A percentile compares a stretch with the other conserved stretches of the same genome.
phyloP scores from a whole-genome alignment of 2,888 invertebrate species.

The Tetanocera ferruginea region DNA sequence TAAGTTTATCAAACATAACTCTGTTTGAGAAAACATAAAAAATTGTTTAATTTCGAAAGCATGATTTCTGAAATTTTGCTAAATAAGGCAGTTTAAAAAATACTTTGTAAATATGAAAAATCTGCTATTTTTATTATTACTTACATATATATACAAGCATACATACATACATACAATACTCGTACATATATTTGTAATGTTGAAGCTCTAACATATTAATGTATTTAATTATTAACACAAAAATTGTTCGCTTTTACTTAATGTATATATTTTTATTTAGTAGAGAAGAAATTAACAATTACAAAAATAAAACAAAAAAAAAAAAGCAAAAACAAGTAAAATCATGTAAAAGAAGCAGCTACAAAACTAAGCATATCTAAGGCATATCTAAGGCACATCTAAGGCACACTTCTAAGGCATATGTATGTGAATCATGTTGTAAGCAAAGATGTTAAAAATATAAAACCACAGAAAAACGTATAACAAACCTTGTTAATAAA shows the following conservation, averaged over 20 bases:
- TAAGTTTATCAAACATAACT: background rate
- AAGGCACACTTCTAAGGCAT: background rate
- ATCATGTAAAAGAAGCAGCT: background rate
- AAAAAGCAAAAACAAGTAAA: constrained; percentile 1
- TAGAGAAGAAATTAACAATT: constrained; percentile 25
- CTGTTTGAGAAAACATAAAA: too few relatives aligned
- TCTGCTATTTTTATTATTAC: too few relatives aligned
- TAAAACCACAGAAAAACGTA: background rate
- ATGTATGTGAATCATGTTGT: background rate
- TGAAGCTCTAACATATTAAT: constrained; percentile 18
- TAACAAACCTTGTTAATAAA: background rate
- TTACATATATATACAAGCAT: too few relatives aligned
- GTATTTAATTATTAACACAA: constrained; percentile 40
- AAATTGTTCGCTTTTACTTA: constrained; percentile 57
- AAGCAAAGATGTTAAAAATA: background rate
- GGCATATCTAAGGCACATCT: constrained; percentile 53
- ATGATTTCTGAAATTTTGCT: too few relatives aligned
- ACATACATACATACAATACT: too few relatives aligned
- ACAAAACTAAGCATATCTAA: constrained; percentile 55
- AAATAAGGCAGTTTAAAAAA: too few relatives aligned
- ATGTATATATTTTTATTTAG: constrained; percentile 59
- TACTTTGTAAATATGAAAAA: too few relatives aligned
- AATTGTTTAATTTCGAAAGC: too few relatives aligned
- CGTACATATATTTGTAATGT: background rate
- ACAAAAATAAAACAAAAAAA: constrained; percentile 15